Evolutionary conservation across 2,888 invertebrate species (phyloP).

Genomic region (Acronicta aceris): DNA sequence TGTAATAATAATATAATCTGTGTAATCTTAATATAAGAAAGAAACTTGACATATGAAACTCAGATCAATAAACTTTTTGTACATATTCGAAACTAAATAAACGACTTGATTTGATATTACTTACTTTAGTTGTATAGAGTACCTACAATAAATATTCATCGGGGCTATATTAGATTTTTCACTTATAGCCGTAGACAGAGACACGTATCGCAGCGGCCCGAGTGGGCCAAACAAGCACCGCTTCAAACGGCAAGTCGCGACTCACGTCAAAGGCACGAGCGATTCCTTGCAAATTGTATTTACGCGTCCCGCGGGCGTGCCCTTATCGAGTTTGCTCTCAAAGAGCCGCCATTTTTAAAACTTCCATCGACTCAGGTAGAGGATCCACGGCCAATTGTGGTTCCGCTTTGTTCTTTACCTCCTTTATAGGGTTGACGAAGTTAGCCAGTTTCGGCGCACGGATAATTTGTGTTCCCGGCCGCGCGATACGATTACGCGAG

Average conservation of each 20-base stretch:
- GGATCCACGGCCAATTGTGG: constrained; percentile 84
- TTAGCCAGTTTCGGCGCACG: constrained; percentile 85
- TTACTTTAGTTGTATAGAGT: constrained; percentile 43
- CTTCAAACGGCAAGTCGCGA: constrained; percentile 74
- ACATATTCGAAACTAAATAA: constrained; percentile 31
- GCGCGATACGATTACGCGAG: constrained; percentile 84
- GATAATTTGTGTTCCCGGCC: constrained; percentile 87
- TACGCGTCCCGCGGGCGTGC: constrained; percentile 86
- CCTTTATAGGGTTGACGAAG: constrained; percentile 86
- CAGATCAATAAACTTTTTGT: too few relatives aligned
- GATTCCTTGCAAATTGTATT: constrained; percentile 86
- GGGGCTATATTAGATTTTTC: constrained; percentile 53
- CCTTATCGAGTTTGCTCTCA: constrained; percentile 86
- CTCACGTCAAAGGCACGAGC: constrained; percentile 85
- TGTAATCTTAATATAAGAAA: too few relatives aligned
- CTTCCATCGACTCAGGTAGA: constrained; percentile 84
- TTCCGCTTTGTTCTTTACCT: constrained; percentile 86
- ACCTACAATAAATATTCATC: constrained; percentile 54
- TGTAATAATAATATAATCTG: too few relatives aligned
- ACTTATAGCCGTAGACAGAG: constrained; percentile 46
- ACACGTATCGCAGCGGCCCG: constrained; percentile 36
- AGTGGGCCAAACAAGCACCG: constrained; percentile 69
- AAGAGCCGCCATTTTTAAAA: constrained; percentile 88
- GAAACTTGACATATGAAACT: too few relatives aligned
- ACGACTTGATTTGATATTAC: constrained; percentile 38